A percentile compares a stretch with the other conserved stretches of the same genome.
These are phyloP conservation scores for Fissipunctia ypsillon DNA, from an alignment of 2,888 invertebrate species.

Conservation along the genomic window DNA sequence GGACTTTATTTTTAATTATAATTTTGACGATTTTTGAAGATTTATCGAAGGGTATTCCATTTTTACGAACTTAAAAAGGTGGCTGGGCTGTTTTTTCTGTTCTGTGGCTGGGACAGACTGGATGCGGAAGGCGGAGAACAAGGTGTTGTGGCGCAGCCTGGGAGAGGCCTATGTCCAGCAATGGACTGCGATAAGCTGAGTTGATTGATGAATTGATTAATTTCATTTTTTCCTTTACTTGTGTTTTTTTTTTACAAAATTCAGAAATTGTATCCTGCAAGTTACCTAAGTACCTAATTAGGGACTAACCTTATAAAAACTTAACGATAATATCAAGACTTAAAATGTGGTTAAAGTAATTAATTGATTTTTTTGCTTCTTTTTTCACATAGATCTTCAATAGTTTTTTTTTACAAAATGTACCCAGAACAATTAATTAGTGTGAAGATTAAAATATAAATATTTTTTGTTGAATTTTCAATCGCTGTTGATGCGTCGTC, in stretches of 20 bases:
- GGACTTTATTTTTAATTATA: not conserved
- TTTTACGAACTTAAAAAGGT: not conserved
- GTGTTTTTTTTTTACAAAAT: not conserved
- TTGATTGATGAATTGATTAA: not conserved
- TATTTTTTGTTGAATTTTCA: slow-evolving; percentile 7
- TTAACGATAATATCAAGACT: not conserved
- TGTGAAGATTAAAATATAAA: slow-evolving; percentile 9
- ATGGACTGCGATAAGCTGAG: not conserved
- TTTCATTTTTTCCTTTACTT: not conserved
- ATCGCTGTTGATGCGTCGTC: not conserved
- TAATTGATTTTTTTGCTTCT: slow-evolving; percentile 6
- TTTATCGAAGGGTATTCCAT: not conserved
- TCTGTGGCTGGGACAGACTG: too few species aligned
- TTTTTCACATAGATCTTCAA: slow-evolving; percentile 11
- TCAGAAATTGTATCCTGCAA: not conserved
- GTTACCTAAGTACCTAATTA: not conserved
- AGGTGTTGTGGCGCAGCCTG: not conserved
- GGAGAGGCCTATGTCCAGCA: not conserved
- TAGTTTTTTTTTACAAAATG: slow-evolving; percentile 29
- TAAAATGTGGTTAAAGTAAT: not conserved
- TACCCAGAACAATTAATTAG: slow-evolving; percentile 15
- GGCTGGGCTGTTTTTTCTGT: too few species aligned
- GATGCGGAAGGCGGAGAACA: not conserved
- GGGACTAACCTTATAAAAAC: slow-evolving; percentile 6
- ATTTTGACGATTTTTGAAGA: not conserved